Percentiles rank a stretch among this genome's conserved stretches.
phyloP scores from a whole-genome alignment of 2,113 vertebrate genomes.

The Ceyx melanurus region DNA sequence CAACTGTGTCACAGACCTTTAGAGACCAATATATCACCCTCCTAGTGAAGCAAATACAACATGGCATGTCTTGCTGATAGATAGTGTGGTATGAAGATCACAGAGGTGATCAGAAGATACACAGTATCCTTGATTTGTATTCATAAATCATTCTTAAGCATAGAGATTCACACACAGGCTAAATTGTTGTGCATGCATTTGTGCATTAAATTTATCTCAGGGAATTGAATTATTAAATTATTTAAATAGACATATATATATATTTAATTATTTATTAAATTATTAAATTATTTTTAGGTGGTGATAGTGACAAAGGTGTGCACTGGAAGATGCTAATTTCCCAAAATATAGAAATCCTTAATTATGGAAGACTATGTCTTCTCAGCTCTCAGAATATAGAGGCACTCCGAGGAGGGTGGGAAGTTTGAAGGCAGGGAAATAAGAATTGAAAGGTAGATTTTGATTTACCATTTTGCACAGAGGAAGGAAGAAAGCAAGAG shows the following conservation, averaged over 20 bases:
- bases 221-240: too few species aligned
- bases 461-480: background rate
- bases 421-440: background rate
- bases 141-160: background rate
- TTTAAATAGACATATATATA: too few species aligned
- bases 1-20: background rate
- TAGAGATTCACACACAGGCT: accelerated
- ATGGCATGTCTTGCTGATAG: background rate
- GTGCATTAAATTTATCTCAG: background rate
- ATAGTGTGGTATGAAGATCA: background rate
- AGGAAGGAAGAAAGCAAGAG: background rate
- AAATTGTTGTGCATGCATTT: background rate
- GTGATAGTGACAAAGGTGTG: background rate
- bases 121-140: background rate
- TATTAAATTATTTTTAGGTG: background rate
- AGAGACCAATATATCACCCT: background rate
- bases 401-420: background rate
- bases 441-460: background rate
- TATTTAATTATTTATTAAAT: too few species aligned
- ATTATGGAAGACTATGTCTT: background rate
- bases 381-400: background rate
- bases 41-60: background rate
- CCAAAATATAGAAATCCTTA: background rate
- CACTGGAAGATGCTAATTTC: background rate
- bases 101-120: background rate